Evolutionary conservation across 2,888 invertebrate genomes (phyloP).

Genomic region (Glyphotaelius pellucidus): DNA sequence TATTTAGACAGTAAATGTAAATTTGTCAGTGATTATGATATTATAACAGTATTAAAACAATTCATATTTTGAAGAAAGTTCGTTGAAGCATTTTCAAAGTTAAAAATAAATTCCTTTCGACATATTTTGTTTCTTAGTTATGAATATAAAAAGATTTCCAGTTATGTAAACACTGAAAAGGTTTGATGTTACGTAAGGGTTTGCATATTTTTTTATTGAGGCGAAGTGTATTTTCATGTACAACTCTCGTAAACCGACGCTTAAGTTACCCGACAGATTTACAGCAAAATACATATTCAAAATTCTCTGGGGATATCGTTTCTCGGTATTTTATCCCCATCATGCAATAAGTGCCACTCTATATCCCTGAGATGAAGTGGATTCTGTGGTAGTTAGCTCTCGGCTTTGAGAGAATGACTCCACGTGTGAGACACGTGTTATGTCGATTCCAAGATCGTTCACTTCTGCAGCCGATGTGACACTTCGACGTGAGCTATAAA

Average conservation of each 20-base stretch:
- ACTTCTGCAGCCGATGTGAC: not conserved
- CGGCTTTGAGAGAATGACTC: not conserved
- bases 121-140: not conserved
- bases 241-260: not conserved
- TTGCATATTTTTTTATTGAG: conserved; percentile 8
- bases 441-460: not conserved
- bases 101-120: not conserved
- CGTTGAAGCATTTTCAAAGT: not conserved
- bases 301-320: conserved; percentile 32
- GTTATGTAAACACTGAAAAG: not conserved
- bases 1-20: too few species aligned
- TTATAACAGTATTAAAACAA: too few species aligned
- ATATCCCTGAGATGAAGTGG: conserved; percentile 30
- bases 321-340: conserved; percentile 43
- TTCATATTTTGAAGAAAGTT: not conserved
- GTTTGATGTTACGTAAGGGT: not conserved
- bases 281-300: conserved; percentile 15
- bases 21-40: too few species aligned
- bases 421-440: conserved; percentile 49
- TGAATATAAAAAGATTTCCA: not conserved
- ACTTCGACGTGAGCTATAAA: not conserved
- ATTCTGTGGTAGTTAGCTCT: conserved; percentile 30
- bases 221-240: conserved; percentile 30
- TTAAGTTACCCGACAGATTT: conserved; percentile 13
- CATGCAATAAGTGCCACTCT: conserved; percentile 35